Percentiles rank a stretch among this genome's conserved stretches.
Conservation (phyloP, 1,140 invertebrate species). For the Drosophila equinoxialis region DNA sequence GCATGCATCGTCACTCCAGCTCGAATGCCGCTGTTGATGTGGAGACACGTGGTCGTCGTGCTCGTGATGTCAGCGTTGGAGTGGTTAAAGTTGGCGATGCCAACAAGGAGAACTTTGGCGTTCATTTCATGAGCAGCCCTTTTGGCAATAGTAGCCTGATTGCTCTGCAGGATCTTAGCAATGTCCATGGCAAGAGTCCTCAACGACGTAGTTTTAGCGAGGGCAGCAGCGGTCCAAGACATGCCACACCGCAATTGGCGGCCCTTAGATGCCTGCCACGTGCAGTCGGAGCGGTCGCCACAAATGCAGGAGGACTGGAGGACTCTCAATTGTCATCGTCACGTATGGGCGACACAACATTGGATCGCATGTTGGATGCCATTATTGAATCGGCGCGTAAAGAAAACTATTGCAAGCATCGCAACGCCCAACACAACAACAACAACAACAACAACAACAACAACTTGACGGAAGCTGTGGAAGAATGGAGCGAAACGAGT, state of each 20-base stretch:
- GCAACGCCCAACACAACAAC: not conserved
- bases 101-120: conserved; percentile 79
- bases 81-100: conserved; percentile 34
- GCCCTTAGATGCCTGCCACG: conserved; percentile 60
- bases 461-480: conserved; percentile 21
- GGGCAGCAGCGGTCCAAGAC: conserved; percentile 65
- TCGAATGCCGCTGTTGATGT: conserved; percentile 63
- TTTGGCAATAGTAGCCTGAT: conserved; percentile 77
- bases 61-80: conserved; percentile 22
- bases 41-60: conserved; percentile 52
- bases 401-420: conserved; percentile 61
- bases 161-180: conserved; percentile 76
- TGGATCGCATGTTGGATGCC: conserved; percentile 81
- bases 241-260: conserved; percentile 64
- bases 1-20: conserved; percentile 76
- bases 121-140: conserved; percentile 76
- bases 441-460: not conserved
- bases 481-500: conserved; percentile 70
- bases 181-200: conserved; percentile 76
- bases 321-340: conserved; percentile 76
- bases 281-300: not conserved
- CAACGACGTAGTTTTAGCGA: conserved; percentile 66
- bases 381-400: conserved; percentile 79
- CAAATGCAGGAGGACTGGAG: conserved; percentile 40
- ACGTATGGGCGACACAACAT: conserved; percentile 78